Conservation (phyloP, 1,140 invertebrate genomes). For the Goniozus legneri region DNA sequence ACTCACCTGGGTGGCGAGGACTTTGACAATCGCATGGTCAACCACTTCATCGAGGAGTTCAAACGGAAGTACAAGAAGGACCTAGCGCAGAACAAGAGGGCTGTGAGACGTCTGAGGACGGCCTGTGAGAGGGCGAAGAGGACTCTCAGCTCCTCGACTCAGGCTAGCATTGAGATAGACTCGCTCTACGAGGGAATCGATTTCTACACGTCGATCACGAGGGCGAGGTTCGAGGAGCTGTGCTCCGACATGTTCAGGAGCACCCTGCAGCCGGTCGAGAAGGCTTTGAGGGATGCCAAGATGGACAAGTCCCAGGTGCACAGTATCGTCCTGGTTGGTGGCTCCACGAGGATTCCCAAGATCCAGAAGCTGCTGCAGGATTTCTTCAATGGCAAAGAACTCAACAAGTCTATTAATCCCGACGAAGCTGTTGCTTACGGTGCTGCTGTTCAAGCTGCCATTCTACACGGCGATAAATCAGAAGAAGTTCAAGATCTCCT, state of each 20-base stretch:
- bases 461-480: constrained; percentile 57
- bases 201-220: constrained; percentile 69
- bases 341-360: constrained; percentile 63
- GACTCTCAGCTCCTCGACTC: constrained; percentile 71
- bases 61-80: constrained; percentile 71
- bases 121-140: constrained; percentile 81
- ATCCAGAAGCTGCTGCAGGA: constrained; percentile 59
- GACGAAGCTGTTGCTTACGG: constrained; percentile 78
- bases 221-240: constrained; percentile 70
- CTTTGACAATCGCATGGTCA: constrained; percentile 73
- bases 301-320: constrained; percentile 62
- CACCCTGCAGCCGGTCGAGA: constrained; percentile 69
- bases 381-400: constrained; percentile 68
- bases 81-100: constrained; percentile 60
- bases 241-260: constrained; percentile 64
- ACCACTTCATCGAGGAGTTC: constrained; percentile 68
- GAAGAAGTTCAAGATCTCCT: constrained; percentile 71
- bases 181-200: constrained; percentile 73
- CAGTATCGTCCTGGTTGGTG: constrained; percentile 60
- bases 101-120: constrained; percentile 68
- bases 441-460: constrained; percentile 69
- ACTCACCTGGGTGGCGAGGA: constrained; percentile 81
- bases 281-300: constrained; percentile 67
- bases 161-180: constrained; percentile 74
- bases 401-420: constrained; percentile 70